Evolutionary conservation across 2,888 invertebrate species (phyloP).

Genomic region (Epicampocera succincta): DNA sequence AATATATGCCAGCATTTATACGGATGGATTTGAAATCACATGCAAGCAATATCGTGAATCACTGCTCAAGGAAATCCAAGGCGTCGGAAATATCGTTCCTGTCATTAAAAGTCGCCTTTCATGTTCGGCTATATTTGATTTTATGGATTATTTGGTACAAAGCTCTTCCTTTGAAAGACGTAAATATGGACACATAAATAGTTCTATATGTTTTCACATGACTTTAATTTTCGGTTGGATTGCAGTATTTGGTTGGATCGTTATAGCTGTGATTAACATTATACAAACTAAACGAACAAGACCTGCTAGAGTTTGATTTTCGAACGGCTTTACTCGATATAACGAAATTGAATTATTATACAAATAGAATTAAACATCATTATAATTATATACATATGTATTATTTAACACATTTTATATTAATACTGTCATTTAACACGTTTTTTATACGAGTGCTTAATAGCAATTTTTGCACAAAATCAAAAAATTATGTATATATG

Average conservation of each 20-base stretch:
- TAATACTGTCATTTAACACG: too few species aligned
- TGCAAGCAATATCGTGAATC: slow-evolving; percentile 88
- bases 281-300: slow-evolving; percentile 82
- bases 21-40: slow-evolving; percentile 89
- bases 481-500: too few species aligned
- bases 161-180: slow-evolving; percentile 85
- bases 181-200: slow-evolving; percentile 87
- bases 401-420: too few species aligned
- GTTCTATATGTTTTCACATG: slow-evolving; percentile 86
- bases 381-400: neutral
- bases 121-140: slow-evolving; percentile 90
- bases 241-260: slow-evolving; percentile 84
- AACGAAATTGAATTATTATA: slow-evolving; percentile 77
- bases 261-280: slow-evolving; percentile 83
- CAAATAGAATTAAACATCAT: slow-evolving; percentile 18
- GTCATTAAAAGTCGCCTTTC: slow-evolving; percentile 83
- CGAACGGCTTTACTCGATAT: slow-evolving; percentile 79
- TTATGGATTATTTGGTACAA: slow-evolving; percentile 91
- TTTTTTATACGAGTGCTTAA: too few species aligned
- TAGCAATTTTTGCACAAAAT: too few species aligned
- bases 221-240: slow-evolving; percentile 86
- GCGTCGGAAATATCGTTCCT: slow-evolving; percentile 80
- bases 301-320: slow-evolving; percentile 75
- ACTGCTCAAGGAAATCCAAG: slow-evolving; percentile 83
- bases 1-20: slow-evolving; percentile 86